Base-by-base conservation (phyloP, 1,140 invertebrate species). In the Drosophila pseudoananassae region DNA sequence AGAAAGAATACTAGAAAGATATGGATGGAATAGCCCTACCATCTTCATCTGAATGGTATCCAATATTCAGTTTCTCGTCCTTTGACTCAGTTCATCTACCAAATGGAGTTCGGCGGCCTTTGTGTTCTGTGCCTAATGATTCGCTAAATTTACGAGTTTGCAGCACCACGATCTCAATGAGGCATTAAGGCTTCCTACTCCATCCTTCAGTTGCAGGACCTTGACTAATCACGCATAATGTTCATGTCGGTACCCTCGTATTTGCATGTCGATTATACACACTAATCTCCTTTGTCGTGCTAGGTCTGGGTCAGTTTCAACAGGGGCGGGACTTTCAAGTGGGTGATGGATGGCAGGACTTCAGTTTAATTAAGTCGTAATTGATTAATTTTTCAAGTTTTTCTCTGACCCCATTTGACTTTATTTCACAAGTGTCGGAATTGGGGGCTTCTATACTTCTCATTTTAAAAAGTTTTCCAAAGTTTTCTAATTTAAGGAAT, bases 91-190 rank as follows among this genome's bases (percentile, higher is more conserved):
- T 78, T 54, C 50, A 38, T 29, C 31, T 9, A 23, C 4, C 29
- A 63, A 47, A 47, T 17, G 12, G 23, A 54, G 68, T 68, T 68
- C 12, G 61, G 61, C 7, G 49, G 61, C 58, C 66, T 78, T 36
- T 36, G 33, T 85, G 63, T 78, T 55, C 53, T 27, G 46, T 82
- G 78, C 83, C 57, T 88, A 88, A 88, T 88, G 83, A 88, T 65
- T 73, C 83, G 83, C 31, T 88, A 76, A 88, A 83, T 88, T 73
- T 82, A 66, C 78, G 71, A 82, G 71, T 45, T 63, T 70, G 58
- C 65, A 57, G 64, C 57, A 46, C 63, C 45, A 38, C 46, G 45
- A 43, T 46, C 57, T 50, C 83, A 87, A 88, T 87, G 83, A 76
- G 78, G 70, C 82, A 65, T 78, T 56, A 47, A 65, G 40, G 15